Evolutionary conservation across 2,113 vertebrate genomes (phyloP).

Genomic region (Prunella fulvescens): DNA sequence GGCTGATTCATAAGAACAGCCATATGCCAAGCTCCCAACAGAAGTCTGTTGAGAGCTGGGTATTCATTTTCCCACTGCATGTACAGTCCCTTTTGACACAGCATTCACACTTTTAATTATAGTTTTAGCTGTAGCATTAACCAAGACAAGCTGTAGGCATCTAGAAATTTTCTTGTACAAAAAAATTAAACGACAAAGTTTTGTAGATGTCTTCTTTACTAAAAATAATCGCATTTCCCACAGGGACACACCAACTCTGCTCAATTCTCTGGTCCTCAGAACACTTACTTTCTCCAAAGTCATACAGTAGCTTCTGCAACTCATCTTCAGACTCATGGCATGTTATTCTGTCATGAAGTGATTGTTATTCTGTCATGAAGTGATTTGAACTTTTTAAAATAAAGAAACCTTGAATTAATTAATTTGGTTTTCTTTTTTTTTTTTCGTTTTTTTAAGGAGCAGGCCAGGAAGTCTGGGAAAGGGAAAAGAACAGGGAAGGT

Average conservation of each 20-base stretch:
- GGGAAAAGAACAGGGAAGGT: not conserved
- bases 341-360: not conserved
- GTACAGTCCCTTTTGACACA: not conserved
- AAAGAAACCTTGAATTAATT: not conserved
- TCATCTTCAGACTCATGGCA: not conserved
- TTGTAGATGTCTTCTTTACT: not conserved
- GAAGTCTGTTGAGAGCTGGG: not conserved
- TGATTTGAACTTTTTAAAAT: not conserved
- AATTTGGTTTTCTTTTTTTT: not conserved
- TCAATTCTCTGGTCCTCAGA: not conserved
- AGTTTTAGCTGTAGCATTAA: not conserved
- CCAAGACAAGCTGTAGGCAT: not conserved
- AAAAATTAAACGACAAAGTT: not conserved
- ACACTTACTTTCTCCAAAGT: slow-evolving; percentile 28
- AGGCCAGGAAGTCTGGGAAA: not conserved
- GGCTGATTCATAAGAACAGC: not conserved
- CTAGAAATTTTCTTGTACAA: not conserved
- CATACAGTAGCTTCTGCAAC: not conserved
- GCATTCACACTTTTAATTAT: not conserved
- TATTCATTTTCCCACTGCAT: not conserved
- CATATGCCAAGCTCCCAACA: not conserved
- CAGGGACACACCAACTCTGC: not conserved
- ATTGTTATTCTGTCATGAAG: not conserved
- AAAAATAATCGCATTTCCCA: not conserved
- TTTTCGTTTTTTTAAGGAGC: not conserved